These are phyloP conservation scores for Montipora efflorescens DNA, from an alignment of 64 coral and sea anemone genomes.

Conservation along the genomic window DNA sequence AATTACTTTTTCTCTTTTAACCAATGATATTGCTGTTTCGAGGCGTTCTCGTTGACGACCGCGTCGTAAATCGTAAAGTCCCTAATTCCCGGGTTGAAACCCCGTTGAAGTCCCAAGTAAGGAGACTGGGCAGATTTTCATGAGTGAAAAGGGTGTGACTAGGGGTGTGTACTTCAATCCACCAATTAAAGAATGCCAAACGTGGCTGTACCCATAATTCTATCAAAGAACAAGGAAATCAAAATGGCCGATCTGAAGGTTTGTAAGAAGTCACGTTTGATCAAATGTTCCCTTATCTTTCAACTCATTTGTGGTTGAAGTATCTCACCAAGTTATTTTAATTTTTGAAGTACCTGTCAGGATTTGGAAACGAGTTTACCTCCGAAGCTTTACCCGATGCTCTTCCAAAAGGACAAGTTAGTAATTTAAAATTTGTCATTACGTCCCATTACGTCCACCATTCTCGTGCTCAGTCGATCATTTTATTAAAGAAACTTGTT, in stretches of 20 bases:
- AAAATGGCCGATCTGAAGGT: slow-evolving; percentile 86
- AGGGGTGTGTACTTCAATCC: slow-evolving; percentile 24
- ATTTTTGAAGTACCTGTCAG: slow-evolving; percentile 86
- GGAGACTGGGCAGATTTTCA: no score
- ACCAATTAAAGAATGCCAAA: slow-evolving; percentile 46
- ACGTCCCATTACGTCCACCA: no score
- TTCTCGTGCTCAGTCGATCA: no score
- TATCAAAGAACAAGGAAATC: slow-evolving; percentile 6
- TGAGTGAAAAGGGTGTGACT: neutral
- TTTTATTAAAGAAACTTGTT: no score
- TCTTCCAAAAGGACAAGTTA: slow-evolving; percentile 88
- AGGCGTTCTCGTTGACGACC: no score
- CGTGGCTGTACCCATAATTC: slow-evolving; percentile 35
- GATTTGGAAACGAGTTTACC: slow-evolving; percentile 95
- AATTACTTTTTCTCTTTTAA: no score
- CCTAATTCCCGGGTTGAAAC: no score
- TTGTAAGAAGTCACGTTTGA: neutral
- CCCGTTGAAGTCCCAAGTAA: no score
- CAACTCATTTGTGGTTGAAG: neutral
- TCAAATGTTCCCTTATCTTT: neutral
- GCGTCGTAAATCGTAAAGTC: no score
- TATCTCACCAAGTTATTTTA: neutral
- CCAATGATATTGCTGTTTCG: no score
- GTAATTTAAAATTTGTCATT: neutral
- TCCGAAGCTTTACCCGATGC: slow-evolving; percentile 84